These are phyloP conservation scores for Ephydatia muelleri DNA, from an alignment of 37 sponge, comb jelly and placozoan genomes.

Conservation along the genomic window DNA sequence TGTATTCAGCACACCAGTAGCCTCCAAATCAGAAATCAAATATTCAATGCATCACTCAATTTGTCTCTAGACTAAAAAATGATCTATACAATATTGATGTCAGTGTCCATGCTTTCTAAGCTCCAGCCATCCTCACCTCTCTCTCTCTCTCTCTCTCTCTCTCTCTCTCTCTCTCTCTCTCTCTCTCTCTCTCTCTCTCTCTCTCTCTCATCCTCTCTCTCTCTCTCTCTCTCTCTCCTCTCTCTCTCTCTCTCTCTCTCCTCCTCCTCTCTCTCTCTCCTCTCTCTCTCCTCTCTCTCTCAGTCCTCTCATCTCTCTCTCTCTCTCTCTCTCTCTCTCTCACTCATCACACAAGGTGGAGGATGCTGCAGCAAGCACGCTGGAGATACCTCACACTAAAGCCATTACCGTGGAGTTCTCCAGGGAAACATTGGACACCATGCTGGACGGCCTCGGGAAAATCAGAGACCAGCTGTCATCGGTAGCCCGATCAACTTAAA, in stretches of 20 bases:
- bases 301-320: slow-evolving; percentile 37
- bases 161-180: slow-evolving; percentile 61
- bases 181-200: slow-evolving; percentile 64
- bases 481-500: slow-evolving; percentile 58
- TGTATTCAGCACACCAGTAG: too few species aligned
- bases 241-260: slow-evolving; percentile 38
- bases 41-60: too few species aligned
- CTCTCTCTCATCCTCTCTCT: slow-evolving; percentile 56
- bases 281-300: slow-evolving; percentile 47
- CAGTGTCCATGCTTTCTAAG: too few species aligned
- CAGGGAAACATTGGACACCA: slow-evolving; percentile 87
- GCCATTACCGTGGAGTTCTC: slow-evolving; percentile 85
- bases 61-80: too few species aligned
- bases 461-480: slow-evolving; percentile 93
- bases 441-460: slow-evolving; percentile 89
- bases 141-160: slow-evolving; percentile 58
- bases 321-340: neutral
- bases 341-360: slow-evolving; percentile 30
- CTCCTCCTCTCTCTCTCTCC: slow-evolving; percentile 43
- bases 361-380: slow-evolving; percentile 23
- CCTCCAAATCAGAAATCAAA: too few species aligned
- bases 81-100: too few species aligned
- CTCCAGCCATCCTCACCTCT: slow-evolving; percentile 3
- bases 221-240: slow-evolving; percentile 56
- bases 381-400: slow-evolving; percentile 34